Conservation (phyloP, 2,888 invertebrate genomes). For the Euclidia mi region DNA sequence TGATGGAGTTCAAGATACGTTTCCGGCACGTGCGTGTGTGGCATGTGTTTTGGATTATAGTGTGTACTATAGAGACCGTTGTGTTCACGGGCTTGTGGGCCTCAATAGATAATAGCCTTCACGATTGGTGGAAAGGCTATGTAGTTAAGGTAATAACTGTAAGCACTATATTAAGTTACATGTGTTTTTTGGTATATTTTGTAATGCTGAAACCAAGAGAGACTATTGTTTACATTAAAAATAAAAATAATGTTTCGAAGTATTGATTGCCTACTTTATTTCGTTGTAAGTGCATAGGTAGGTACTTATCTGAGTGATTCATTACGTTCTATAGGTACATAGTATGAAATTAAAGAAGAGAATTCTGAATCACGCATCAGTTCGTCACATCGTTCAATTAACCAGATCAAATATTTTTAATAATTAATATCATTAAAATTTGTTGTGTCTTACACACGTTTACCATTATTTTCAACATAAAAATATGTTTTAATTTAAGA, state of each 20-base stretch:
- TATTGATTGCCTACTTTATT: neutral
- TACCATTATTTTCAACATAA: neutral
- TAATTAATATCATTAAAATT: slow-evolving; percentile 22
- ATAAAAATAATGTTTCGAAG: slow-evolving; percentile 54
- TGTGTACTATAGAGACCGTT: slow-evolving; percentile 92
- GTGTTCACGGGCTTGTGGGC: slow-evolving; percentile 93
- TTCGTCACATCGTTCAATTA: slow-evolving; percentile 58
- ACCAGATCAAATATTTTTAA: slow-evolving; percentile 57
- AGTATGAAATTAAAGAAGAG: neutral
- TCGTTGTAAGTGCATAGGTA: too few species aligned
- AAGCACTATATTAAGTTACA: slow-evolving; percentile 90
- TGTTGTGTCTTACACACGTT: neutral
- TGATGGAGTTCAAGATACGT: slow-evolving; percentile 94
- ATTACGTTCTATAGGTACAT: too few species aligned
- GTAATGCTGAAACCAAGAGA: slow-evolving; percentile 91
- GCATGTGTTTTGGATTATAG: slow-evolving; percentile 92
- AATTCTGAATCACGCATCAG: slow-evolving; percentile 43
- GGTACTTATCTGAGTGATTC: too few species aligned
- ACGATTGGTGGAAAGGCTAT: slow-evolving; percentile 93
- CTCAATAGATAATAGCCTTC: slow-evolving; percentile 82
- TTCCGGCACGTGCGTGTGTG: slow-evolving; percentile 93
- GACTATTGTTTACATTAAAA: slow-evolving; percentile 82
- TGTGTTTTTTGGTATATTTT: slow-evolving; percentile 91
- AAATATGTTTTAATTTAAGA: neutral
- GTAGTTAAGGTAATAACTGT: slow-evolving; percentile 91